A percentile compares a stretch with the other conserved stretches of the same genome.
Conservation (phyloP, 2,113 vertebrate genomes). For the Pterocles gutturalis region DNA sequence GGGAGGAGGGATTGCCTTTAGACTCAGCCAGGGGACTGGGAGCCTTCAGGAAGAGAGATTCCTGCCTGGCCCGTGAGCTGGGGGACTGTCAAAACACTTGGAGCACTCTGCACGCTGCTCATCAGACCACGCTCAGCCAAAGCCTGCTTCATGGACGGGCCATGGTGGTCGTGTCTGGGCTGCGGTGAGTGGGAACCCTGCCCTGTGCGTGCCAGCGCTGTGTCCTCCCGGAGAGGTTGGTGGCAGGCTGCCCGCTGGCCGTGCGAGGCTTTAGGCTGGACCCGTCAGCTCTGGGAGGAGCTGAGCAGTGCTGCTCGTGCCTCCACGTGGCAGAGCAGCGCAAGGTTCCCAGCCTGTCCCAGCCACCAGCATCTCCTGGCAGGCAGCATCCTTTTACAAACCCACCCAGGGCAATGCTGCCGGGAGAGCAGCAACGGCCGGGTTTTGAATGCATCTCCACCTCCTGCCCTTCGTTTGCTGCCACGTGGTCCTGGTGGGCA, state of each 20-base stretch:
- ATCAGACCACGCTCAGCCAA: fast-evolving
- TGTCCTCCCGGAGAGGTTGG: fast-evolving
- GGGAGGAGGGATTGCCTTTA: neutral
- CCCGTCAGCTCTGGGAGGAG: neutral
- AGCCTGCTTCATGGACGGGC: fast-evolving
- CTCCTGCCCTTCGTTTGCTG: neutral
- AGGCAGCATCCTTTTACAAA: neutral
- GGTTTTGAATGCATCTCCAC: neutral
- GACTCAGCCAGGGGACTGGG: neutral
- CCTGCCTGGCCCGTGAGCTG: neutral
- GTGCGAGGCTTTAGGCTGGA: neutral
- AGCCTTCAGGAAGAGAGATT: neutral
- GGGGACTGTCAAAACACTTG: neutral
- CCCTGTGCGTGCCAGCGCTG: fast-evolving
- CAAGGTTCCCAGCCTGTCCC: neutral
- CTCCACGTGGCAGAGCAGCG: neutral
- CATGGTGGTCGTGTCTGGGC: neutral
- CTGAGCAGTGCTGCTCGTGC: neutral
- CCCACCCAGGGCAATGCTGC: neutral
- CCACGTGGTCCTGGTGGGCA: fast-evolving
- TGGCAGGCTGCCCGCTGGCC: neutral
- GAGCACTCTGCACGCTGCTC: neutral
- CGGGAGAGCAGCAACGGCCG: neutral
- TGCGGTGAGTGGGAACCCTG: neutral
- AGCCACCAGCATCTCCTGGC: neutral